phyloP scores from a whole-genome alignment of 64 coral and sea anemone species.

The Actinia equina region DNA sequence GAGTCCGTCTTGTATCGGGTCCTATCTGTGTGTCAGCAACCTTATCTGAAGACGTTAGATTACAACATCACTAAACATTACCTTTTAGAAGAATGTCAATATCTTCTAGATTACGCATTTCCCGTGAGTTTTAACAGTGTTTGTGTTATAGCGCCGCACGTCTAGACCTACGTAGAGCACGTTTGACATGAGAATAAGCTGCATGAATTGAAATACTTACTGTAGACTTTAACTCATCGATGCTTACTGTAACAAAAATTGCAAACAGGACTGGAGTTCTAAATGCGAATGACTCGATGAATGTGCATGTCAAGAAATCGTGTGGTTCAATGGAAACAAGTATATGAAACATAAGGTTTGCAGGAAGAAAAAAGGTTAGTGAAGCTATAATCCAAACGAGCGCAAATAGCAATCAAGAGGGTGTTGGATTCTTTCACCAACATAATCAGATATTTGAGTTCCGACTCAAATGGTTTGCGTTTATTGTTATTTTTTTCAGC shows the following conservation, averaged over 20 bases:
- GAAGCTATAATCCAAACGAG: neutral
- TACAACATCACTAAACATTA: slow-evolving; percentile 1
- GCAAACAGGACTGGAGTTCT: neutral
- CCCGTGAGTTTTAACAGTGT: neutral
- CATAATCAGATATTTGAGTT: neutral
- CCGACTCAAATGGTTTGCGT: neutral
- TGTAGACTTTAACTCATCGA: neutral
- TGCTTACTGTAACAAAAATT: neutral
- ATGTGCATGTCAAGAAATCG: neutral
- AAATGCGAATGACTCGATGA: neutral
- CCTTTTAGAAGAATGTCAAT: slow-evolving; percentile 21
- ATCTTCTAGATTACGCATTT: slow-evolving; percentile 26
- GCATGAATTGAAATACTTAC: neutral
- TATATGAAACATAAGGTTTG: neutral
- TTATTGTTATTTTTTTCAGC: neutral
- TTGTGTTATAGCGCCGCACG: slow-evolving; percentile 8
- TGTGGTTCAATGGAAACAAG: neutral
- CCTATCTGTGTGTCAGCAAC: neutral
- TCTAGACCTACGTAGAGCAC: slow-evolving; percentile 6
- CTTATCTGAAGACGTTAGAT: slow-evolving; percentile 18
- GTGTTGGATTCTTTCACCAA: neutral
- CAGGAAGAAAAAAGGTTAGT: neutral
- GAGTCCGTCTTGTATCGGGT: neutral
- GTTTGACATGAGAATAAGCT: slow-evolving; percentile 10
- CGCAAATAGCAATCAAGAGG: neutral